Base-by-base conservation (phyloP, 2,888 invertebrate species). In the Rosalia funebris region DNA sequence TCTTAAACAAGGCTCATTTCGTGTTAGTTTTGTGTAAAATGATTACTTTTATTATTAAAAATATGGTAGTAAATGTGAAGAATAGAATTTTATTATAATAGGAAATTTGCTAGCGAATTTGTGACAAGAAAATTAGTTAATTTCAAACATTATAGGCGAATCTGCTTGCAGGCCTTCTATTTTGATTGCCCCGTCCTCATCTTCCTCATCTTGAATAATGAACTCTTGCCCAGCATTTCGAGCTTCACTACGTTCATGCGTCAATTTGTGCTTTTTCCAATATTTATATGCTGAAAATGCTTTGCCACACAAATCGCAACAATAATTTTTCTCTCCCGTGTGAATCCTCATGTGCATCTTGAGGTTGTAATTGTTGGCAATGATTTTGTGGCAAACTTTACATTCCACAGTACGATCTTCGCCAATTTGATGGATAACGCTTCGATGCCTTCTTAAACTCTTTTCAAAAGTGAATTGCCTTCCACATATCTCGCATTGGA, bases 271-370 rank as follows among this genome's bases (percentile, higher is more conserved):
- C 32, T 71, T 69, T 37, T 74, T 71, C 47, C 70, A 69, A 39
- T 74, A 73, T 42, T 75, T 73, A n/a, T 62, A 68, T 1, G 70
- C 71, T 0, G 71, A 61, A 56, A 75, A 77, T 0, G 70, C 68
- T 52, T 75, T 75, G 3, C 77, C 77, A 52, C 78, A 78, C 14
- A 69, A 50, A 37, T 77, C 73, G 36, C 78, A 78, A 17, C 71
- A 73, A 63, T 67, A 74, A 2, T 72, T 72, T 45, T 74, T 75
- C 45, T 77, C 77, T 0, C 77, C 76, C 1, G 76, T 77, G 37
- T 78, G 78, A 12, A 70, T 67, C 25, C 75, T 66, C 75, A 77
- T 77, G 62, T 78, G 78, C 63, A 76, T 64, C 48, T 75, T 77
- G 42, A 78, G 69, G 58, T 75, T 77, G 61, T 77, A 76, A 48